Conservation (phyloP, 2,113 vertebrate species). For the Monopterus albus region DNA sequence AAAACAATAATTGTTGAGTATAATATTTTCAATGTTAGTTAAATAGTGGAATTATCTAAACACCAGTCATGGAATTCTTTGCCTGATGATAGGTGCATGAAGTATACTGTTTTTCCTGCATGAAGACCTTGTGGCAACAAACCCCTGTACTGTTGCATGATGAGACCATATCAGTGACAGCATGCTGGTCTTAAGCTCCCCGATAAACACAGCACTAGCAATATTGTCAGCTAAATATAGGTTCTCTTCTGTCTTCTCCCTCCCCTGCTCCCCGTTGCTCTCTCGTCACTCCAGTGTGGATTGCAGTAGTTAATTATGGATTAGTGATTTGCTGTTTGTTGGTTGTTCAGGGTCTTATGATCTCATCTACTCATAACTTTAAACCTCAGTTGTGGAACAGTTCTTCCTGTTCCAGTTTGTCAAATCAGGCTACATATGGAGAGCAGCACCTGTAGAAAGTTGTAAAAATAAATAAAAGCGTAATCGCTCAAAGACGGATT, state of each 20-base stretch:
- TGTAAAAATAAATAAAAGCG: not conserved
- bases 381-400: not conserved
- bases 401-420: not conserved
- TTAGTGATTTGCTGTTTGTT: constrained; percentile 44
- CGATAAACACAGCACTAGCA: constrained; percentile 88
- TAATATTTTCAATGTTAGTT: not conserved
- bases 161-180: constrained; percentile 91
- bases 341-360: constrained; percentile 37
- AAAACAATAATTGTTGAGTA: no score
- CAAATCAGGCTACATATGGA: not conserved
- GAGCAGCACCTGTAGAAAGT: not conserved
- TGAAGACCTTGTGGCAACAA: constrained; percentile 75
- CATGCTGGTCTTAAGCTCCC: constrained; percentile 85
- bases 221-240: constrained; percentile 96
- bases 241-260: constrained; percentile 47
- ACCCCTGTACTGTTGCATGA: constrained; percentile 80
- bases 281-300: constrained; percentile 28
- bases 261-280: constrained; percentile 11
- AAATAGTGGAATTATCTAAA: constrained; percentile 19
- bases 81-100: not conserved
- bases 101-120: constrained; percentile 6
- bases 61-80: not conserved
- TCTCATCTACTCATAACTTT: constrained; percentile 18
- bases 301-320: constrained; percentile 22
- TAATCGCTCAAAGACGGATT: no score